Base-by-base conservation (phyloP, 92 coral and sea anemone genomes). In the Epizoanthus scotinus region DNA sequence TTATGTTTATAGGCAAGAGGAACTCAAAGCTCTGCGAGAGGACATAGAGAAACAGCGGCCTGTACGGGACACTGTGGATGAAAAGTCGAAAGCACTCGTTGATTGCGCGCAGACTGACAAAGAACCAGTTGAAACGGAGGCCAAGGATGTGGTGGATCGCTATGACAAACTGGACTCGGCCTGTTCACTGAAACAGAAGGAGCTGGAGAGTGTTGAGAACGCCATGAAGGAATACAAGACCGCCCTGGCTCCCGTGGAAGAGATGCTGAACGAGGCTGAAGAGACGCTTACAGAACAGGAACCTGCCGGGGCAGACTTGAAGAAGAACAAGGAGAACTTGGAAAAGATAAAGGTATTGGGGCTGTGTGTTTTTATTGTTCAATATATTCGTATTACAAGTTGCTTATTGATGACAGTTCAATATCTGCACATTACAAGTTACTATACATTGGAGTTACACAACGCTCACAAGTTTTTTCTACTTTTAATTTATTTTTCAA, bases 291-390 rank as follows among this genome's bases (percentile, higher is more conserved):
- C 86, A 19, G 77, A 86, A 17, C 88, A 77, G 63, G 87, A 88
- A 49, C 93, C 96, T 15, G 66, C 88, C 60, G 89, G 94, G 61
- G 93, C 85, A 57, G 98, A 95, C 71, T 73, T 95, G 52, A 91
- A 83, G 63, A 95, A 89, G 88, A 95, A 93, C 87, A 87, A 91
- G 52, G 93, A 87, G 27, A 92, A 93, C 44, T 86, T 95, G 17
- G 90, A 89, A 61, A 82, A 87, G 55, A 88, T 87, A 19, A 90
- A 95, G 94, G 99, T 89, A 93, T 1, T 58, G n/a, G 13, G 38
- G 31, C 21, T 13, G 14, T 14, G n/a, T n/a, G n/a, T n/a, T n/a
- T n/a, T n/a, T n/a, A n/a, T n/a, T n/a, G n/a, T n/a, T n/a, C n/a
- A n/a, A n/a, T n/a, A n/a, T n/a, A n/a, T n/a, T n/a, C n/a, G n/a